Evolutionary conservation across 2,797 vertebrate genomes (phyloP).

Genomic region (Saxicola maurus): DNA sequence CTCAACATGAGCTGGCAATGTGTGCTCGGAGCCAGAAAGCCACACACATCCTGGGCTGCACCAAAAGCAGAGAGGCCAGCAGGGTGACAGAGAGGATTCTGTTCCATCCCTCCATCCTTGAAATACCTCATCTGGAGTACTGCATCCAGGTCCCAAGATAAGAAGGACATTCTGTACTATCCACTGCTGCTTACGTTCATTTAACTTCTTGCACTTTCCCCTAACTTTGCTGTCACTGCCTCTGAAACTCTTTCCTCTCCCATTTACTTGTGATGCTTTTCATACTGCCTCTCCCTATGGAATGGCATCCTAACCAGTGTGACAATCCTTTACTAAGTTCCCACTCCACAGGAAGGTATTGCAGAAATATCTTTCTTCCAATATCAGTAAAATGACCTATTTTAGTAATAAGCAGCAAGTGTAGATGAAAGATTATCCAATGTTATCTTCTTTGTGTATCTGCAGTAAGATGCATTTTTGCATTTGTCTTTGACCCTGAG

Average conservation of each 20-base stretch:
- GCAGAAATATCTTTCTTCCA: not conserved
- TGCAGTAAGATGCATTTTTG: not conserved
- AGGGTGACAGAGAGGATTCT: not conserved
- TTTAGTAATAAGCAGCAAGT: not conserved
- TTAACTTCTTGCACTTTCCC: not conserved
- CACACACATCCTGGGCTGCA: not conserved
- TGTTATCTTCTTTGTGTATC: accelerated
- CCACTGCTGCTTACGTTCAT: not conserved
- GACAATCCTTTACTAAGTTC: not conserved
- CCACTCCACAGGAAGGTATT: not conserved
- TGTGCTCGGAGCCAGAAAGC: not conserved
- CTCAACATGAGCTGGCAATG: accelerated
- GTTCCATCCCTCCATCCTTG: not conserved
- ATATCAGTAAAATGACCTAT: not conserved
- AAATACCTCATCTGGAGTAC: not conserved
- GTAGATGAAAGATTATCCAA: not conserved
- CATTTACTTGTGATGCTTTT: not conserved
- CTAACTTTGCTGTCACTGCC: not conserved
- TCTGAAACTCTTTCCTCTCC: not conserved
- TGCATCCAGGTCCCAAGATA: not conserved
- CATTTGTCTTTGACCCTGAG: not conserved
- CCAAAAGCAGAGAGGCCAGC: not conserved
- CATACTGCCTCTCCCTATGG: not conserved
- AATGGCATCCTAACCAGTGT: not conserved
- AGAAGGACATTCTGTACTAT: not conserved